A percentile compares a stretch with the other conserved stretches of the same genome.
phyloP scores from a whole-genome alignment of 2,888 invertebrate genomes.

The Aproaerema taeniolella region DNA sequence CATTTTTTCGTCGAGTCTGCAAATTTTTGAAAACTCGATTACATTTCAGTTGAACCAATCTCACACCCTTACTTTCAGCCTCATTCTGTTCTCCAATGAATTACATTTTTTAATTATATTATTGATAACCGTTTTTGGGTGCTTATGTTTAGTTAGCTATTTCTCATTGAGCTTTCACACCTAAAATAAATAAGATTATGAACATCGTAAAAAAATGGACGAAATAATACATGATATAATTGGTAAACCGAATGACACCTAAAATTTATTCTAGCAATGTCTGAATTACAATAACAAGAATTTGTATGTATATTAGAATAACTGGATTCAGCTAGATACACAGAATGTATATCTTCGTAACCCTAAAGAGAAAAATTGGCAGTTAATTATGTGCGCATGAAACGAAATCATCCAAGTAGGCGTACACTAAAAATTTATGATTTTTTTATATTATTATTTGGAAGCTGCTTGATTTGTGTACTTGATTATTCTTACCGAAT shows the following conservation, averaged over 20 bases:
- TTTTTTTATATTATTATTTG: no score
- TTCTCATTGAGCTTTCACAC: slow-evolving; percentile 23
- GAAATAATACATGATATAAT: slow-evolving; percentile 6
- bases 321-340: slow-evolving; percentile 10
- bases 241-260: slow-evolving; percentile 2
- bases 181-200: slow-evolving; percentile 5
- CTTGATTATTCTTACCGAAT: no score
- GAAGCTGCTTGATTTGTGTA: no score
- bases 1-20: no score
- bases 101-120: slow-evolving; percentile 21
- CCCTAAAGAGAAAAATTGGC: slow-evolving; percentile 3
- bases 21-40: no score
- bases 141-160: slow-evolving; percentile 14
- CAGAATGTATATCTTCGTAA: slow-evolving; percentile 1
- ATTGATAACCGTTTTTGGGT: slow-evolving; percentile 34
- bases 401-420: background rate
- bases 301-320: slow-evolving; percentile 1
- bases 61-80: no score
- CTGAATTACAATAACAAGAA: slow-evolving; percentile 15
- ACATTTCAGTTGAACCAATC: no score
- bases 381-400: slow-evolving; percentile 6
- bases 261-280: slow-evolving; percentile 15
- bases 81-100: no score
- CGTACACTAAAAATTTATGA: no score
- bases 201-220: slow-evolving; percentile 1